Percentiles rank a stretch among this genome's conserved stretches.
phyloP scores from a whole-genome alignment of 1,140 invertebrate species.

The Apis dorsata region DNA sequence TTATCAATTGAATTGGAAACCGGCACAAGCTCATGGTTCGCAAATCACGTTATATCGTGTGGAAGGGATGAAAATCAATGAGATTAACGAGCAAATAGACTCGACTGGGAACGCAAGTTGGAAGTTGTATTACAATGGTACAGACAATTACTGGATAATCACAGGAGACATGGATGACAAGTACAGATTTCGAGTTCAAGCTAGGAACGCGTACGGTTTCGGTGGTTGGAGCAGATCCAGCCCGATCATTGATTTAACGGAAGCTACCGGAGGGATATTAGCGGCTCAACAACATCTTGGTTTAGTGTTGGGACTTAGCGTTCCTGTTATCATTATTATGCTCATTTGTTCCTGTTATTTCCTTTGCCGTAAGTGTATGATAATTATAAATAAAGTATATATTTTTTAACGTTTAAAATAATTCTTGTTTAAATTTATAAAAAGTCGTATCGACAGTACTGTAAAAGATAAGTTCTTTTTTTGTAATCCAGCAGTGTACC shows the following conservation, averaged over 20 bases:
- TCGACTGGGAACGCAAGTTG: constrained; percentile 78
- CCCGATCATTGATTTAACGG: constrained; percentile 81
- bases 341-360: constrained; percentile 74
- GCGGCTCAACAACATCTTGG: constrained; percentile 82
- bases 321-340: constrained; percentile 79
- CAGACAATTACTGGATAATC: constrained; percentile 90
- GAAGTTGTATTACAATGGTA: constrained; percentile 90
- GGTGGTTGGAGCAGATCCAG: constrained; percentile 86
- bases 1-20: constrained; percentile 87
- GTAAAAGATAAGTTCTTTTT: constrained; percentile 10
- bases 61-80: constrained; percentile 76
- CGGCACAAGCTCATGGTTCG: constrained; percentile 85
- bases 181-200: constrained; percentile 89
- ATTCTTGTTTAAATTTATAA: background rate
- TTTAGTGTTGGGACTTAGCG: constrained; percentile 82
- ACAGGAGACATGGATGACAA: constrained; percentile 83
- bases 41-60: constrained; percentile 82
- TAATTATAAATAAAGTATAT: constrained; percentile 8
- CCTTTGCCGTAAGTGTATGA: constrained; percentile 74
- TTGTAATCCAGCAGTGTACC: constrained; percentile 74
- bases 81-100: constrained; percentile 68
- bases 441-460: background rate
- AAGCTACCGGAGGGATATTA: constrained; percentile 80
- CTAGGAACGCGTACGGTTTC: constrained; percentile 89
- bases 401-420: background rate